Base-by-base conservation (phyloP, 2,113 vertebrate species). In the Oreocharis arfaki region DNA sequence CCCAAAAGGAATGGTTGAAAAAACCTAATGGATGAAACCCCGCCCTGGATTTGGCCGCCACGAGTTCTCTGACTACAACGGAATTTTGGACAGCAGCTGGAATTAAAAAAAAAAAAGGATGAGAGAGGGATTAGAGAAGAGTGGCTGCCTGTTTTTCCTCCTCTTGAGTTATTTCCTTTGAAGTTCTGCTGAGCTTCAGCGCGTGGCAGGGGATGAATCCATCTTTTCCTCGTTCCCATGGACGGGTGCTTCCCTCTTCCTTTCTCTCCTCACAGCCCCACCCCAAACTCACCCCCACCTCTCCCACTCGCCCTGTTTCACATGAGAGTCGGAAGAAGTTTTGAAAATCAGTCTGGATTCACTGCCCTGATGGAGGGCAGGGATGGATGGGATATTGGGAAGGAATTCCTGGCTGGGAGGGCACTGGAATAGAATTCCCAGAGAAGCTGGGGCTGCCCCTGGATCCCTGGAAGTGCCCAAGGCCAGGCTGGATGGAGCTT, bases 131-230 rank as follows among this genome's bases (percentile, higher is more conserved):
- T 93, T 87, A 93, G 84, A 84, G 84, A 70, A 84, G 87, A 95
- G 55, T 14, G 22, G 24, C 17, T 69, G 80, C 37, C 93, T 55
- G 71, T 37, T 95, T 86, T 88, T 53, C 46, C 37, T 93, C 53
- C 28, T 90, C 14, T 30, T 87, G 73, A 87, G 63, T 94, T 84
- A 49, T 77, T 89, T 74, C 73, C 80, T 94, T 84, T 67, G 64
- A 89, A 63, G 84, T 84, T 74, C 37, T 94, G 63, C 50, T 70
- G 84, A 81, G 26, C 59, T 1, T 2, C 28, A 10, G 46, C 1
- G 0, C 30, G 16, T 44, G 75, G 28, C 52, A 53, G 70, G 23
- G 56, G 92, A 47, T 37, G 11, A 52, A 90, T 79, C 67, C n/a
- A 3, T 73, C 76, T 89, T 64, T 39, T 30, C n/a, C 42, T 63